phyloP scores from a whole-genome alignment of 2,797 vertebrate species.

The Microctenopoma steveboyesi region DNA sequence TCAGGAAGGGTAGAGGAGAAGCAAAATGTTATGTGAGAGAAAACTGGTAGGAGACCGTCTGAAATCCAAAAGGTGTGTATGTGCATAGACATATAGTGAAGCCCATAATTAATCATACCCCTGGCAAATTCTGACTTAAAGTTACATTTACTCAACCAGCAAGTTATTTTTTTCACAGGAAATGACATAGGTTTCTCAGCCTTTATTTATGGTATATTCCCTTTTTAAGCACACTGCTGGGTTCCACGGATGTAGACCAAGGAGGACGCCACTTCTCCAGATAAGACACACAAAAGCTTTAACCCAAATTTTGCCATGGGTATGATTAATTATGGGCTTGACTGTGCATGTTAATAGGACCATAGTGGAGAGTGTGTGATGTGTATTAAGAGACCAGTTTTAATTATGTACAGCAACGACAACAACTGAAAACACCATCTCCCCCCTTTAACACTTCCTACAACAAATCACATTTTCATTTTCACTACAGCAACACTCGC shows the following conservation, averaged over 20 bases:
- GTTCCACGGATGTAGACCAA: too few relatives aligned
- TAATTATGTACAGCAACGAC: neutral
- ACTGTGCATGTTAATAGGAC: neutral
- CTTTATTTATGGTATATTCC: too few relatives aligned
- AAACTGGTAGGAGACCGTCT: neutral
- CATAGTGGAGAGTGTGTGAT: neutral
- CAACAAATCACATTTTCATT: slow-evolving; percentile 16
- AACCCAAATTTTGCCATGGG: too few relatives aligned
- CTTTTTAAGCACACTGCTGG: too few relatives aligned
- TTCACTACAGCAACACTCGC: neutral
- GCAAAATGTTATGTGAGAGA: neutral
- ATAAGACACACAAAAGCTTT: too few relatives aligned
- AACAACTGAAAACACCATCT: neutral
- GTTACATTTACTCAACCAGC: too few relatives aligned
- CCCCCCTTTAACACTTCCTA: neutral
- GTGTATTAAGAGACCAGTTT: neutral
- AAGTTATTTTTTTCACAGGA: too few relatives aligned
- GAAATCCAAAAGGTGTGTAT: neutral
- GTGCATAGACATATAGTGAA: accelerated
- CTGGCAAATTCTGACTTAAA: too few relatives aligned
- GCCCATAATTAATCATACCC: too few relatives aligned
- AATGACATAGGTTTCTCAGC: too few relatives aligned
- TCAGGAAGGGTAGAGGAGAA: neutral
- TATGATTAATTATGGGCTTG: too few relatives aligned
- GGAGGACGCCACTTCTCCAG: too few relatives aligned